These are phyloP conservation scores for Bactericera cockerelli DNA, from an alignment of 1,140 invertebrate species.

Conservation along the genomic window DNA sequence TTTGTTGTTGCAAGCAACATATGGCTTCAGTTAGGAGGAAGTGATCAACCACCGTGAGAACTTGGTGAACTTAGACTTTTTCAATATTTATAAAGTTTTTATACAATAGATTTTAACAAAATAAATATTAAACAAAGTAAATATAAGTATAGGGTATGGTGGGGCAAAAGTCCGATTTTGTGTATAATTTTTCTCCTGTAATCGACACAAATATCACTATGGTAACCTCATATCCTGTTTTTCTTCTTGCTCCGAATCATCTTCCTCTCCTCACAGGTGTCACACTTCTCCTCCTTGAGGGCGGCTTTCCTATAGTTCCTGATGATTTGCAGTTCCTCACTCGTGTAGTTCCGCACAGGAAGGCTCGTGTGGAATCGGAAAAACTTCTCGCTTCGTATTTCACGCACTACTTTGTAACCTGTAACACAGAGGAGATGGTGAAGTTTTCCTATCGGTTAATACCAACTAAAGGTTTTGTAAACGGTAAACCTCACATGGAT, in stretches of 20 bases:
- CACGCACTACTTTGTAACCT: constrained; percentile 1
- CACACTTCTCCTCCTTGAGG: neutral
- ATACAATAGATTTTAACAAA: too few relatives aligned
- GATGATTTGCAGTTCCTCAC: neutral
- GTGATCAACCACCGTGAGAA: too few relatives aligned
- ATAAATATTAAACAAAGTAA: too few relatives aligned
- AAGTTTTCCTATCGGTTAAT: neutral
- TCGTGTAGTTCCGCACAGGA: neutral
- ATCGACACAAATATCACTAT: too few relatives aligned
- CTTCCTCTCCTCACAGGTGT: neutral
- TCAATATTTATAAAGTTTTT: too few relatives aligned
- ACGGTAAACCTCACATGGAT: neutral
- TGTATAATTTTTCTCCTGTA: too few relatives aligned
- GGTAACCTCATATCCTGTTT: too few relatives aligned
- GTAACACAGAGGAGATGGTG: neutral
- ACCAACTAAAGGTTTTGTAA: neutral
- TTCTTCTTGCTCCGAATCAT: neutral
- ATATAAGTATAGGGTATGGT: too few relatives aligned
- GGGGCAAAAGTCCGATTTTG: too few relatives aligned
- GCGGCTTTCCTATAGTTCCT: neutral
- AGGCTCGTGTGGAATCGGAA: neutral
- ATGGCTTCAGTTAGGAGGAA: too few relatives aligned
- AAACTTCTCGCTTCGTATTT: neutral
- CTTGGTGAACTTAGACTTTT: too few relatives aligned
- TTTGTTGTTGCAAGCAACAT: too few relatives aligned